Evolutionary conservation across 2,888 invertebrate genomes (phyloP), one percentile per base, ranked within the genome.

Genomic region (Hymenopus coronatus): DNA sequence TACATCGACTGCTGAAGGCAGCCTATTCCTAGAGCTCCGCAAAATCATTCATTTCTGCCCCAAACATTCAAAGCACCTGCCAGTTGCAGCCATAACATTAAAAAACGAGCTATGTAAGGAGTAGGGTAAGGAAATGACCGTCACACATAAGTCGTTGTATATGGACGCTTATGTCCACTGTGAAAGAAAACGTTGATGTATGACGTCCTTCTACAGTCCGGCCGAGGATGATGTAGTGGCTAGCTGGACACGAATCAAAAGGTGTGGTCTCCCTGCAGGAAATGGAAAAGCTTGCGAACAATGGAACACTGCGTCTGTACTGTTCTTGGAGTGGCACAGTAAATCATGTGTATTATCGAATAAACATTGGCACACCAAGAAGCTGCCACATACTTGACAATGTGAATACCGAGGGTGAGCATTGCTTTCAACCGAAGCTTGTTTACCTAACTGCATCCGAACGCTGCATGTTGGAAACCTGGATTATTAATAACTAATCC

Each of bases 141-240:
- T 70, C 54, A 70, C 25, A 70, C 54, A 70, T 70, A 70, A 70
- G 54, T 70, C 54, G 54, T 40, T 70, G 54, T 70, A 70, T 70
- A 70, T 70, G 25, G 54, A 70, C 4, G 54, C 54, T 70, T 70
- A 70, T 70, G 54, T 70, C 54, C 54, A 70, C 54, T 70, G 4
- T 84, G 84, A 85, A 85, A 85, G 85, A 85, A 85, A 85, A 25
- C n/a, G n/a, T 87, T 87, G 87, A 87, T 87, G 81, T 82, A 87
- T 87, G 81, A 82, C 82, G 30, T 87, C 87, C 87, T 82, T 82
- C 85, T 86, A n/a, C 40, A 86, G 84, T 30, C 20, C n/a, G 81
- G 30, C 20, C 46, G 81, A 30, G 70, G 28, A 86, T 86, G 86
- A 86, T 86, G 81, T 28, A 86, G 86, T 86, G 86, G 30, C 40